Conservation (phyloP, 2,113 vertebrate species). For the Micronisus gabar region DNA sequence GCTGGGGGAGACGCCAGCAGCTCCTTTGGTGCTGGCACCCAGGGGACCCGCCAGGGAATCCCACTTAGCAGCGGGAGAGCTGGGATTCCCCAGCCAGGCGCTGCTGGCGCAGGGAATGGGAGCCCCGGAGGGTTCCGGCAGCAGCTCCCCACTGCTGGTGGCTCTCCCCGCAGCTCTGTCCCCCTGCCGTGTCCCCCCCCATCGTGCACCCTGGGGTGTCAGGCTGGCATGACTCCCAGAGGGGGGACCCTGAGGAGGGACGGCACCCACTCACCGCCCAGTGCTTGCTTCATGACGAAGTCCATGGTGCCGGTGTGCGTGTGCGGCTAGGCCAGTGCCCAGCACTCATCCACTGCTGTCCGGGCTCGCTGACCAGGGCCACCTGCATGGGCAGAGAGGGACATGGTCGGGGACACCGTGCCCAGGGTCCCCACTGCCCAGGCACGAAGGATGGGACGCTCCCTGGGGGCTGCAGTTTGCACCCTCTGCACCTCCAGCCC, state of each 20-base stretch:
- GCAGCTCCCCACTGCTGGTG: accelerated
- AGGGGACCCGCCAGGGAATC: conserved; percentile 22
- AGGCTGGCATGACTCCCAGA: accelerated
- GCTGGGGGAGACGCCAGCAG: neutral
- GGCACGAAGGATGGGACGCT: accelerated
- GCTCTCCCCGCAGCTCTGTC: neutral
- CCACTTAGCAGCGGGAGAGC: neutral
- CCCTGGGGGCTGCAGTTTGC: neutral
- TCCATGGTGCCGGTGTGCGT: conserved; percentile 39
- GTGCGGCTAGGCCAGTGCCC: conserved; percentile 35
- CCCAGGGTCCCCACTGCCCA: neutral
- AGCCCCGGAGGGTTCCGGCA: neutral
- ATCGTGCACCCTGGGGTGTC: accelerated
- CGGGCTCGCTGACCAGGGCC: neutral
- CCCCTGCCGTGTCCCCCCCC: neutral
- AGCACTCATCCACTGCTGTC: conserved; percentile 35
- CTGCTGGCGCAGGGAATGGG: neutral
- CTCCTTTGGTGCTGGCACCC: conserved; percentile 6
- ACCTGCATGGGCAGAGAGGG: conserved; percentile 15
- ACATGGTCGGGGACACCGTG: accelerated
- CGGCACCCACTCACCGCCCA: conserved; percentile 51
- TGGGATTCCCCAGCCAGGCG: conserved; percentile 2
- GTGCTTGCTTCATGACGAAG: conserved; percentile 64
- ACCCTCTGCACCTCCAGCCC: neutral
- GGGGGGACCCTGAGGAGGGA: neutral